phyloP scores from a whole-genome alignment of 2,113 vertebrate genomes.

The Semnopithecus entellus region DNA sequence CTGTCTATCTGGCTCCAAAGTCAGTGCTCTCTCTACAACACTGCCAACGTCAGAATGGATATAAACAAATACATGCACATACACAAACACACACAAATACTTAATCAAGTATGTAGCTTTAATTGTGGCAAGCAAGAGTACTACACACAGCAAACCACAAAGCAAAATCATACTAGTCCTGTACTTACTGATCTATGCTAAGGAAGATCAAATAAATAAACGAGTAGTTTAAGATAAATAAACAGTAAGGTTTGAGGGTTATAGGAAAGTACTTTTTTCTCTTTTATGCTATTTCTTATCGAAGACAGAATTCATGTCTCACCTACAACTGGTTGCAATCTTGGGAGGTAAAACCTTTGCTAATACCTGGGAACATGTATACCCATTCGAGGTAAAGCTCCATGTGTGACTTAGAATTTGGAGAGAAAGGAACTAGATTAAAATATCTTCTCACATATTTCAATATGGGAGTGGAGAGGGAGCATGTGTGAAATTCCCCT shows the following conservation, averaged over 20 bases:
- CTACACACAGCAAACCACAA: neutral
- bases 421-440: neutral
- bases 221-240: neutral
- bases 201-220: neutral
- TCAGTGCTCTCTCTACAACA: neutral
- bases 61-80: neutral
- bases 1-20: neutral
- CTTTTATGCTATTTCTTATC: neutral
- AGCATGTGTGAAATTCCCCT: neutral
- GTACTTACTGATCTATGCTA: neutral
- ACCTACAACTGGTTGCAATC: neutral
- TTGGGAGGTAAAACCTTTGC: neutral
- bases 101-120: neutral
- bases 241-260: neutral
- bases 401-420: neutral
- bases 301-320: neutral
- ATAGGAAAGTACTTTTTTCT: neutral
- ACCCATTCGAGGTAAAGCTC: neutral
- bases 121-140: neutral
- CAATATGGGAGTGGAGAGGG: neutral
- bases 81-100: neutral
- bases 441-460: neutral
- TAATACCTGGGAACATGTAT: neutral
- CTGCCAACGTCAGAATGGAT: neutral
- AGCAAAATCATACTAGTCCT: neutral